Base-by-base conservation (phyloP, 2,888 invertebrate species). In the Acheta domesticus region DNA sequence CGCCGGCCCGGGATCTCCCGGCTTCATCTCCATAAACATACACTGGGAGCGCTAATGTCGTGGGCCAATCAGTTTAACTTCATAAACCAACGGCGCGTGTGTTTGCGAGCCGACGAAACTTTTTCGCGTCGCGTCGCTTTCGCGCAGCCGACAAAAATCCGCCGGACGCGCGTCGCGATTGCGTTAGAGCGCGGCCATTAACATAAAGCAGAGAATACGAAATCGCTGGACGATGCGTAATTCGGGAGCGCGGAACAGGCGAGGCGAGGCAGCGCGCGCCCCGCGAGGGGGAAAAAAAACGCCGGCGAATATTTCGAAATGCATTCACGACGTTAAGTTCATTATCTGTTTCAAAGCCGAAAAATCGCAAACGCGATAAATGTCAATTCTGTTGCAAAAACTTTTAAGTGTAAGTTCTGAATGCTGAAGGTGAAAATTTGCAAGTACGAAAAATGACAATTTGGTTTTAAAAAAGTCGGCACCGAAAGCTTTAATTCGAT, bases 61-160 rank as follows among this genome's bases (percentile, higher is more conserved):
- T 79, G 80, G 80, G 78, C 78, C 81, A 81, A 81, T 81, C 81
- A 81, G 74, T 76, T 75, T 81, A 81, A 81, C 81, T 81, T 78
- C 77, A 80, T 81, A 79, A 81, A 80, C 78, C 79, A 77, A 80
- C 78, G 76, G 48, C 49, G 76, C 76, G 49, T 76, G 48, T 36
- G 48, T 76, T 49, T 76, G 49, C 49, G n/a, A 8, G 50, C 21
- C 23, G 19, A 50, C 21, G 21, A 49, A 76, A 76, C 48, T 76
- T 76, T 62, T 62, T 62, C 62, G 62, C 62, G n/a, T 62, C 62
- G 62, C 62, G 62, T 62, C 62, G 62, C 62, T 62, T 62, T 62
- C 62, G 62, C n/a, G 62, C 62, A n/a, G n/a, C 62, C 62, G 62
- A n/a, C 16, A 62, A 62, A 62, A 62, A 62, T 62, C 62, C 62